Base-by-base conservation (phyloP, 2,113 vertebrate species). In the Megalops atlanticus region DNA sequence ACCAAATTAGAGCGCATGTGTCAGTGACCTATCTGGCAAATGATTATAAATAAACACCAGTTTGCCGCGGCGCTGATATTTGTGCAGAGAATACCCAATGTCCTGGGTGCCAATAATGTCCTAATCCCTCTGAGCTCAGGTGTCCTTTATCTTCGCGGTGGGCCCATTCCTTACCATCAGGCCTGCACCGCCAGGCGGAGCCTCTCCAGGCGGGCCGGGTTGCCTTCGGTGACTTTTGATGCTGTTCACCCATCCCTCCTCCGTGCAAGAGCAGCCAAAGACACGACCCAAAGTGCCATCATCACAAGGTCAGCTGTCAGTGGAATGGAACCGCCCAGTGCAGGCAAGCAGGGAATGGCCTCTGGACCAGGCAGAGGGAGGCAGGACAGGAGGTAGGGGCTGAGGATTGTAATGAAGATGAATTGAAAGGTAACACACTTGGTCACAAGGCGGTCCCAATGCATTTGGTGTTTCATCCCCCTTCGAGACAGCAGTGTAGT, bases 21-120 rank as follows among this genome's bases (percentile, higher is more conserved):
- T 82, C 77, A 79, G 38, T 82, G 80, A 71, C 77, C 73, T 82
- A 76, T 80, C 84, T 76, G 72, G 54, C 74, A 82, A 82, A 82
- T 80, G 80, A 85, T 85, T 80, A 82, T 82, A 85, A 85, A 85
- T 82, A 82, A 77, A 82, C 81, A 82, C 45, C 64, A 71, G 80
- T 82, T 85, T 85, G 64, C 73, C 27, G 71, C 36, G 74, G 72
- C 35, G 47, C 52, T 47, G 82, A 83, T 47, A 76, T 69, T 70
- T 54, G 41, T 31, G 31, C 36, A 4, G 75, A 54, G 81, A 73
- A 73, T 43, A 72, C 45, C 68, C 35, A 41, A 21, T 43, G 45
- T 70, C 45, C 78, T 52, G 15, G 41, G 31, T 82, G 81, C 76
- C 75, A 78, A 52, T 72, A 82, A 73, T 69, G 24, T 33, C 43